These are phyloP conservation scores for Masticophis lateralis DNA, from an alignment of 2,797 vertebrate species.

Conservation along the genomic window DNA sequence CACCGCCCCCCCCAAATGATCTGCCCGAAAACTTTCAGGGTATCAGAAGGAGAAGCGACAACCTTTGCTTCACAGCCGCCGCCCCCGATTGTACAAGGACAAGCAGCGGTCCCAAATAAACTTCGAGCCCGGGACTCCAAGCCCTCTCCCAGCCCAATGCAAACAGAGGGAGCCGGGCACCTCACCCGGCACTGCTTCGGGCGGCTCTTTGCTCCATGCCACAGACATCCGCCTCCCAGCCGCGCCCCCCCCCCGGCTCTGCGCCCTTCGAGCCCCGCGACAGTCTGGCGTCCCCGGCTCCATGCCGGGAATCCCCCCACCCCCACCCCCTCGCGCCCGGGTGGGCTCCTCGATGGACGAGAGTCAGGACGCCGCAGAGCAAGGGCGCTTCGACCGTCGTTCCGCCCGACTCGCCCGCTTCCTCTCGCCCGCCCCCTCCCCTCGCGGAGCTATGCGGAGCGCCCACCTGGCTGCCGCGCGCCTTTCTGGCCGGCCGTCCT, in stretches of 20 bases:
- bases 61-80: not conserved
- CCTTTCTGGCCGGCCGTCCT: not conserved
- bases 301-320: not conserved
- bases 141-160: not conserved
- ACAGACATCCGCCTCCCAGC: not conserved
- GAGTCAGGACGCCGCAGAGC: not conserved
- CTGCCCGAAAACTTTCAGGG: not conserved
- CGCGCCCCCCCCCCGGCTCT: too few species aligned
- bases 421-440: not conserved
- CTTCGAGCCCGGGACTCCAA: not conserved
- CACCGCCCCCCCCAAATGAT: not conserved
- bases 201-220: not conserved
- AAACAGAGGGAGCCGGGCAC: not conserved
- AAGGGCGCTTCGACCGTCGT: not conserved
- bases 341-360: not conserved
- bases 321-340: not conserved
- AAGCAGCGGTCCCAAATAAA: not conserved
- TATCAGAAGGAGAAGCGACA: not conserved
- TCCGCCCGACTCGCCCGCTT: not conserved
- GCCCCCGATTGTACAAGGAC: not conserved
- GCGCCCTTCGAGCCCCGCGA: not conserved
- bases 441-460: not conserved
- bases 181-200: not conserved
- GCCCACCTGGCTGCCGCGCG: not conserved
- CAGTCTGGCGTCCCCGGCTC: conserved; percentile 65